Percentiles rank a stretch among this genome's conserved stretches.
These are phyloP conservation scores for Steinernema feltiae DNA, from an alignment of 1,140 invertebrate genomes.

Conservation along the genomic window DNA sequence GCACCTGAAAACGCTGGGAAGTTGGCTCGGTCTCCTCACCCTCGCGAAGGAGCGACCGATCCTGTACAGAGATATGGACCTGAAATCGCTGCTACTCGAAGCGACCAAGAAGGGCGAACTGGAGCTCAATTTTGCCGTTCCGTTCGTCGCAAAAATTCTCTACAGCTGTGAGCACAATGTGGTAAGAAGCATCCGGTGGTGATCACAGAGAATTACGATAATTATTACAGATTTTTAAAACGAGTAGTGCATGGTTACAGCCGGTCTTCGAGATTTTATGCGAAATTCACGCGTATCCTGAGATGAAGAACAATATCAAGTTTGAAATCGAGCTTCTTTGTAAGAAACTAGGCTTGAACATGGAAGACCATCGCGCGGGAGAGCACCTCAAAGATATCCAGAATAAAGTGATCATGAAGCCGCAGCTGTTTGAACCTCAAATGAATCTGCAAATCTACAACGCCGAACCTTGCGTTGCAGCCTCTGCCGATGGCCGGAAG, in stretches of 20 bases:
- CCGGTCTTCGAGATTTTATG: slow-evolving; percentile 89
- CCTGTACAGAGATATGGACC: slow-evolving; percentile 71
- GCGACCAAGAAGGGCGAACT: slow-evolving; percentile 94
- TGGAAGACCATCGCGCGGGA: slow-evolving; percentile 60
- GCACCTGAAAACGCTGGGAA: slow-evolving; percentile 91
- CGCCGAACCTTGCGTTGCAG: not conserved
- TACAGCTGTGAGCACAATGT: slow-evolving; percentile 89
- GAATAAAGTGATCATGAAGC: not conserved
- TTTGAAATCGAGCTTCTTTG: slow-evolving; percentile 99
- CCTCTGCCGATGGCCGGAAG: too few species aligned
- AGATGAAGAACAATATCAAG: slow-evolving; percentile 87
- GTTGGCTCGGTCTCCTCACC: slow-evolving; percentile 96
- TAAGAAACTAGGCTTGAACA: slow-evolving; percentile 85
- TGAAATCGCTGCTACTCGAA: slow-evolving; percentile 91
- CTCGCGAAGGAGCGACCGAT: slow-evolving; percentile 89
- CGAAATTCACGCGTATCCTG: slow-evolving; percentile 88
- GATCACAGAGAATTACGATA: too few species aligned
- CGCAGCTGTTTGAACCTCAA: not conserved
- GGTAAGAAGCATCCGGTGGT: slow-evolving; percentile 56
- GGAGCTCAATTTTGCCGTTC: slow-evolving; percentile 93
- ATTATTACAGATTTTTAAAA: slow-evolving; percentile 75
- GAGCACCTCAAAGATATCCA: slow-evolving; percentile 60
- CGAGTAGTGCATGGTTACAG: slow-evolving; percentile 97
- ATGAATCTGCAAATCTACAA: not conserved
- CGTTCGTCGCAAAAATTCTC: slow-evolving; percentile 98